Percentiles rank a stretch among this genome's conserved stretches.
phyloP scores from a whole-genome alignment of 1,140 invertebrate species.

The Cydia amplana region DNA sequence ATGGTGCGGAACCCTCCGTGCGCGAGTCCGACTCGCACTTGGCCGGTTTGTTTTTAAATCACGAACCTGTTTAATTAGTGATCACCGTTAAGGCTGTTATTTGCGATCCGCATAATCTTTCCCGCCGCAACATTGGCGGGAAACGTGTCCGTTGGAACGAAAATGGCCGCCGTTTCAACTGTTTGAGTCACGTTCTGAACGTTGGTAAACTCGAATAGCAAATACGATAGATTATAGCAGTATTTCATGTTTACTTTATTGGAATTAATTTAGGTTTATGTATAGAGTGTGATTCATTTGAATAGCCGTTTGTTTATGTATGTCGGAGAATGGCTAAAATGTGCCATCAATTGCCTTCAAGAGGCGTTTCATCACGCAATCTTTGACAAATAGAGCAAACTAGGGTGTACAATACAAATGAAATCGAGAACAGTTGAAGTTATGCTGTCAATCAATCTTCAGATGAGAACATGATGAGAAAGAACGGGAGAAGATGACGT shows the following conservation, averaged over 20 bases:
- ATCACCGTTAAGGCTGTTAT: not conserved
- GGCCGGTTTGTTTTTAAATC: not conserved
- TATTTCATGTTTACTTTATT: not conserved
- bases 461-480: too few species aligned
- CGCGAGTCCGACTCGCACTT: too few species aligned
- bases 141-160: not conserved
- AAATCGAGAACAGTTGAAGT: too few species aligned
- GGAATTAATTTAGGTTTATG: not conserved
- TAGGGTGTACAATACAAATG: too few species aligned
- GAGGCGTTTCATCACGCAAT: too few species aligned
- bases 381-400: too few species aligned
- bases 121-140: not conserved
- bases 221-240: not conserved
- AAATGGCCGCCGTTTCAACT: conserved; percentile 2
- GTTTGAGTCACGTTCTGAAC: conserved; percentile 3
- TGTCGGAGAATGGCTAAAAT: too few species aligned
- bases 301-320: not conserved
- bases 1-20: too few species aligned
- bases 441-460: too few species aligned
- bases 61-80: not conserved
- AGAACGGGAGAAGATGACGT: too few species aligned
- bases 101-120: not conserved
- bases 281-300: not conserved
- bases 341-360: too few species aligned
- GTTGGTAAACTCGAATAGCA: conserved; percentile 5